A percentile compares a stretch with the other conserved stretches of the same genome.
Evolutionary conservation across 2,888 invertebrate species (phyloP).

Genomic region (Galerucella pusilla): DNA sequence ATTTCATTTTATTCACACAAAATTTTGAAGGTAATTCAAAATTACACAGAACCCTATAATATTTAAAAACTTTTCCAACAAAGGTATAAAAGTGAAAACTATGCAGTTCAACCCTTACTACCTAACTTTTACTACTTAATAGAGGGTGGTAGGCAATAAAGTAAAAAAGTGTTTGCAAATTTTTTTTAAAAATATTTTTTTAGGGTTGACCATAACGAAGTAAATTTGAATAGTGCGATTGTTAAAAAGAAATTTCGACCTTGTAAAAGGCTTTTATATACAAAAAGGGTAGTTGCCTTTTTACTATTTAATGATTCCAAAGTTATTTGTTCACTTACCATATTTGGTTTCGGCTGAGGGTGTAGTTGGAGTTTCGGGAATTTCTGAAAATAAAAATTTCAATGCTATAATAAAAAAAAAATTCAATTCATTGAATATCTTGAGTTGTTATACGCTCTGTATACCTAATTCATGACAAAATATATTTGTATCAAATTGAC

Average conservation of each 20-base stretch:
- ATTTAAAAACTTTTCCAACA: too few relatives aligned
- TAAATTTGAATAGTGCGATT: conserved; percentile 36
- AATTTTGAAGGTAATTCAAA: too few relatives aligned
- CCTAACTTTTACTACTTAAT: conserved; percentile 12
- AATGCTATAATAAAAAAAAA: not conserved
- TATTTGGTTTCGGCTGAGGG: conserved; percentile 59
- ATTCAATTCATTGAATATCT: not conserved
- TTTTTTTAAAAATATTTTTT: conserved; percentile 39
- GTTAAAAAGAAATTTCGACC: conserved; percentile 43
- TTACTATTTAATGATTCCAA: conserved; percentile 37
- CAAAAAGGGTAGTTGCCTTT: conserved; percentile 39
- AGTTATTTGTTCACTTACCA: conserved; percentile 56
- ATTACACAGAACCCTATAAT: too few relatives aligned
- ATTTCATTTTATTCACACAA: too few relatives aligned
- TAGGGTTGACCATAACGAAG: conserved; percentile 34
- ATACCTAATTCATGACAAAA: not conserved
- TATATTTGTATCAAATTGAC: not conserved
- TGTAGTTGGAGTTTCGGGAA: conserved; percentile 58
- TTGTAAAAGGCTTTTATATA: conserved; percentile 5
- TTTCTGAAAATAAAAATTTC: conserved; percentile 58
- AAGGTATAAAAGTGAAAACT: not conserved
- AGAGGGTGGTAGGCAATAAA: conserved; percentile 13
- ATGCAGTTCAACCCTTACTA: not conserved
- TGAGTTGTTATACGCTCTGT: not conserved
- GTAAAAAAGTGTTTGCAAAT: conserved; percentile 42